These are phyloP conservation scores for Papilio dardanus DNA, from an alignment of 1,140 invertebrate genomes.

Conservation along the genomic window DNA sequence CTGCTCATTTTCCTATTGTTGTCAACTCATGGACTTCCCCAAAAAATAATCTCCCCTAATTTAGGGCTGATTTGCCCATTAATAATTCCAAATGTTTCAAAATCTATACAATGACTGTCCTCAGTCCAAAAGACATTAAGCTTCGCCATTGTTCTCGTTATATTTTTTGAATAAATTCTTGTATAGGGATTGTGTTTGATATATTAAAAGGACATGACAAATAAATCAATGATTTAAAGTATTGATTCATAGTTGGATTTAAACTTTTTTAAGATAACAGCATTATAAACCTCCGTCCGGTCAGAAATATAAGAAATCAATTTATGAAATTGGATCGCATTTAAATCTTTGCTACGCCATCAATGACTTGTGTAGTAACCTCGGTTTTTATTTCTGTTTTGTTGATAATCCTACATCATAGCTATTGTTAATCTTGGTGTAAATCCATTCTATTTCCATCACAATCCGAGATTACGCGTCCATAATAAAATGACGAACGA, in stretches of 20 bases:
- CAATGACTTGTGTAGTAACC: background rate
- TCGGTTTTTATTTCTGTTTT: background rate
- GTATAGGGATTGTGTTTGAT: background rate
- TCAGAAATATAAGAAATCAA: background rate
- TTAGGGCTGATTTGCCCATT: no score
- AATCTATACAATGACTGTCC: no score
- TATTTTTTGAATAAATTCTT: background rate
- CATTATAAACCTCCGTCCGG: no score
- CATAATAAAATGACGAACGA: slow-evolving; percentile 20
- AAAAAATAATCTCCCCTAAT: no score
- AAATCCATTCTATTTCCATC: slow-evolving; percentile 15
- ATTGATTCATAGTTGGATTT: background rate
- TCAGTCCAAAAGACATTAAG: background rate
- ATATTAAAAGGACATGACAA: background rate
- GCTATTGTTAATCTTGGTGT: background rate
- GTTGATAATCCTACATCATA: background rate
- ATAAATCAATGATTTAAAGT: background rate
- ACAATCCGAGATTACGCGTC: slow-evolving; percentile 9
- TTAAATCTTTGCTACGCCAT: background rate
- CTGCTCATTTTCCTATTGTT: background rate
- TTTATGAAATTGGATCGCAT: no score
- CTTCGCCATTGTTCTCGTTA: background rate
- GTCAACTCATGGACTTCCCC: no score
- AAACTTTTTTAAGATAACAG: background rate
- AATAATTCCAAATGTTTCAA: no score